phyloP scores from a whole-genome alignment of 2,113 vertebrate genomes.

The Meriones unguiculatus region DNA sequence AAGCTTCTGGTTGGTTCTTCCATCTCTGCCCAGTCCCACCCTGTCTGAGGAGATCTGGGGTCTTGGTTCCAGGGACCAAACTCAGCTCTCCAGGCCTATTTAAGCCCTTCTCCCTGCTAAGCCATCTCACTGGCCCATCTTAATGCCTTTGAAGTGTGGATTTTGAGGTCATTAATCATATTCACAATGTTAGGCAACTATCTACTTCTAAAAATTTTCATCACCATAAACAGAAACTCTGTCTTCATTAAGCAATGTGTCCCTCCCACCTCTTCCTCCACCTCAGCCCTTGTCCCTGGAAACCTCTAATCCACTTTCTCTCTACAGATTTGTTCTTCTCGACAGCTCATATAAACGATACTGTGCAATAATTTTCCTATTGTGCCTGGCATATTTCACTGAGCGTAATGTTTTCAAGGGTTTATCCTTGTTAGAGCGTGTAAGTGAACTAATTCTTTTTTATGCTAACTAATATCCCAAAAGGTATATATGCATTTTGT shows the following conservation, averaged over 20 bases:
- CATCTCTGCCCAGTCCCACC: not conserved
- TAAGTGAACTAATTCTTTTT: not conserved
- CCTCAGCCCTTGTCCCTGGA: not conserved
- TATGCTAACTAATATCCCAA: not conserved
- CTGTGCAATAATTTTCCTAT: not conserved
- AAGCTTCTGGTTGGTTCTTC: not conserved
- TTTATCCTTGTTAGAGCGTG: not conserved
- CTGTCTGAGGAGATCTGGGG: not conserved
- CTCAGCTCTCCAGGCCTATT: not conserved
- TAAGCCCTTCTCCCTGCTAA: not conserved
- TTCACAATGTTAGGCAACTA: not conserved
- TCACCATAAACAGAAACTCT: not conserved
- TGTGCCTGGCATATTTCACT: not conserved
- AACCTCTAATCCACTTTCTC: not conserved
- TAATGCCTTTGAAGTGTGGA: not conserved
- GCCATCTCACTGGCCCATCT: not conserved
- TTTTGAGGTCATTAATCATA: not conserved
- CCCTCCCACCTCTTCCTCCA: not conserved
- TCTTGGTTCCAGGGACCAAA: not conserved
- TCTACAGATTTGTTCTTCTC: slow-evolving; percentile 18
- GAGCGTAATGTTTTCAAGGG: not conserved
- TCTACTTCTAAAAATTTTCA: not conserved
- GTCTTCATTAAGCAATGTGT: not conserved
- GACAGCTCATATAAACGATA: not conserved
- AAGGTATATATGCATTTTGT: not conserved